Evolutionary conservation across 2,797 vertebrate species (phyloP), one percentile per base, ranked within the genome.

Genomic region (Balearica regulorum): DNA sequence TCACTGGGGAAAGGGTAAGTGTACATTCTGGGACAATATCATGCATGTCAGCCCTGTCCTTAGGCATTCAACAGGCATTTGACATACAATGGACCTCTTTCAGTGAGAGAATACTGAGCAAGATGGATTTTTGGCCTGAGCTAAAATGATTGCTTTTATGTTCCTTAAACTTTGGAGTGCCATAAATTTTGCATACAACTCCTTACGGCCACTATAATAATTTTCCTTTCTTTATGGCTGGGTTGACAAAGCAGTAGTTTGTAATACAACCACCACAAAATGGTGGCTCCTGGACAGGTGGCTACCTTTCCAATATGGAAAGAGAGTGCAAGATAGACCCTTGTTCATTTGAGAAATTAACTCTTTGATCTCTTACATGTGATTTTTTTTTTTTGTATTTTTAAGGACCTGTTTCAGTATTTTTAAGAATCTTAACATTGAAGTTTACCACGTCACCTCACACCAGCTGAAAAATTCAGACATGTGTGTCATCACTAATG

Each of bases 301-400:
- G 20, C 16, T 66, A 20, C 24, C 13, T 57, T 71, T 58, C 28
- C 39, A 53, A 3, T 48, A 37, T 9, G 11, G 26, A 29, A 18
- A 10, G 17, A 6, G 48, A 86, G 3, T 61, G 31, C 15, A 12
- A 15, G 0, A 4, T 16, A 86, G 0, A 24, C 9, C 5, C 20
- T 92, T 77, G 10, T 51, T 87, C 1, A 5, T 8, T 25, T 80
- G 8, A 11, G 6, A 80, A 81, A 71, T 8, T 4, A 55, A 70
- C 4, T 22, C 12, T 76, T 78, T 43, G 18, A 18, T 77, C 12
- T 78, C 39, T 71, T 70, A 28, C 6, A 22, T 9, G 8, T 24
- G 1, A 19, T 29, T 21, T 3, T 18, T 17, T 18, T 31, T 39
- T 51, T 54, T 54, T 2, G 6, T 43, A 3, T 39, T 79, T 71